Evolutionary conservation across 2,888 invertebrate species (phyloP).

Genomic region (Ophraella communa): DNA sequence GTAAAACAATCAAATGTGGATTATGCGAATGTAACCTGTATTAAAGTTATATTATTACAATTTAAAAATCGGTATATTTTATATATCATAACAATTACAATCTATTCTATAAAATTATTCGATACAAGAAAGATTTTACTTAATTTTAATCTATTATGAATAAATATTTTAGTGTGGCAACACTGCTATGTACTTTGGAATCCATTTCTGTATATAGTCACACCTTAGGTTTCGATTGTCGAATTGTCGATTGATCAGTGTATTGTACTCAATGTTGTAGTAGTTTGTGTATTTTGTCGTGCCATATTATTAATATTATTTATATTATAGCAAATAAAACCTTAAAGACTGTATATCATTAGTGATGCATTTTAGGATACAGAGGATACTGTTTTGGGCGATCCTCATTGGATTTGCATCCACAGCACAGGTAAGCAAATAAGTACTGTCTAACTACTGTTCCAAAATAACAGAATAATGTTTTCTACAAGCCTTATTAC

Average conservation of each 20-base stretch:
- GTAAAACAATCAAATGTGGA: too few relatives aligned
- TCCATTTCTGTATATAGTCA: neutral
- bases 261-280: slow-evolving; percentile 53
- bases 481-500: neutral
- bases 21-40: too few relatives aligned
- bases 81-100: too few relatives aligned
- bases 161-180: neutral
- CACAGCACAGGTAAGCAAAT: slow-evolving; percentile 73
- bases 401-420: slow-evolving; percentile 76
- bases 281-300: slow-evolving; percentile 55
- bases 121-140: too few relatives aligned
- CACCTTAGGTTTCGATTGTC: slow-evolving; percentile 6
- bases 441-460: slow-evolving; percentile 4
- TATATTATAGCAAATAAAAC: slow-evolving; percentile 52
- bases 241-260: slow-evolving; percentile 54
- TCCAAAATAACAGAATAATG: neutral
- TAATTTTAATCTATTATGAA: too few relatives aligned
- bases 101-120: too few relatives aligned
- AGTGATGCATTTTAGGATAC: slow-evolving; percentile 81
- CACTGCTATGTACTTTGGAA: neutral
- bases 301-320: slow-evolving; percentile 56
- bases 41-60: too few relatives aligned
- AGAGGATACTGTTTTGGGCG: slow-evolving; percentile 74
- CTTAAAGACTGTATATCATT: slow-evolving; percentile 56
- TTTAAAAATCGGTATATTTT: too few relatives aligned